Evolutionary conservation across 2,797 vertebrate species (phyloP), one percentile per base, ranked within the genome.

Genomic region (Picus viridis): DNA sequence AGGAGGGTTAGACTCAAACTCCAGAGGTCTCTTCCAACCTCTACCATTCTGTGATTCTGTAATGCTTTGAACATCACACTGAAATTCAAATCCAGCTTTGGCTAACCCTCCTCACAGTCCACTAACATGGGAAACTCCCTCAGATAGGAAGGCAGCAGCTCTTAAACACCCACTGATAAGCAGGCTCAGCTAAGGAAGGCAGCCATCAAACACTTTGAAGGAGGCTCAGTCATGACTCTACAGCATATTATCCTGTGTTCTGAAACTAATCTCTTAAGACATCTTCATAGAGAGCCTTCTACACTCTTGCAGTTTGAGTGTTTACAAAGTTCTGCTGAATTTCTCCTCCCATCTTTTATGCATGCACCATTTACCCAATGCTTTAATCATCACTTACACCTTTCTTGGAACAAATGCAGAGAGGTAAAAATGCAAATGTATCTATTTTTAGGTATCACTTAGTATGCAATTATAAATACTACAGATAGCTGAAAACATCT

Each of bases 401-500:
- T 86, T 65, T 16, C 27, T 5, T 13, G 43, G 54, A 89, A 49
- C 51, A 83, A 83, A 67, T 2, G 9, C 58, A 75, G 45, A n/a
- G 57, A 71, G 12, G 43, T 36, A 81, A 47, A 86, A 88, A 56
- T 20, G 41, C 36, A 57, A 82, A 49, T 30, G 6, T 1, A 4
- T 2, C 3, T 8, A 9, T n/a, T 30, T 63, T 71, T 45, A 70
- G 61, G 36, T 63, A 53, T 9, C 18, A 16, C 13, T 88, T 39
- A 18, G 17, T 2, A 18, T 12, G 39, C 51, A 68, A 18, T 45
- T 43, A 57, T 22, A 20, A 85, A 58, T 7, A 19, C 5, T 17
- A 23, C 0, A 0, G 1, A 0, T 19, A 57, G 34, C 65, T 77
- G 51, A 69, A 78, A 63, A 61, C 29, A 47, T 9, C n/a, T 53